These are phyloP conservation scores for Sisyra terminalis DNA, from an alignment of 2,888 invertebrate species.

Conservation along the genomic window DNA sequence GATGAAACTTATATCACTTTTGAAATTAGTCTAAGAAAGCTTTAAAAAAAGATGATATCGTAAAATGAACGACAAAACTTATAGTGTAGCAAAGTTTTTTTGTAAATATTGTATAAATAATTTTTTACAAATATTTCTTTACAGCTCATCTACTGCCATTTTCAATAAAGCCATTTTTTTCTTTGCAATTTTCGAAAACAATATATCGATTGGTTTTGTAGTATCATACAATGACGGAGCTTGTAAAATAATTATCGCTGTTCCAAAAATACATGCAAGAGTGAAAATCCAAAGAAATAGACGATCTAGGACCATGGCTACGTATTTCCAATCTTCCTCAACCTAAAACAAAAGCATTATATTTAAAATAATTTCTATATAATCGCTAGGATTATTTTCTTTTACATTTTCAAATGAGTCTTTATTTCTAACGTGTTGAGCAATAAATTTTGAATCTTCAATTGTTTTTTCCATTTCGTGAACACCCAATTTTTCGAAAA, in stretches of 20 bases:
- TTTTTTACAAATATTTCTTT: constrained; percentile 3
- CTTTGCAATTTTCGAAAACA: constrained; percentile 82
- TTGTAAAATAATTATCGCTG: constrained; percentile 71
- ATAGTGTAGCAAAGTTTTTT: too few relatives aligned
- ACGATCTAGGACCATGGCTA: constrained; percentile 90
- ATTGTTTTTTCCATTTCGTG: constrained; percentile 84
- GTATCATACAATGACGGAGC: constrained; percentile 87
- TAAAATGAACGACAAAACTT: too few relatives aligned
- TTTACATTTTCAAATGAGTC: constrained; percentile 89
- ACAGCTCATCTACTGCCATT: constrained; percentile 54
- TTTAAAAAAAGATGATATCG: too few relatives aligned
- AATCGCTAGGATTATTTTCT: constrained; percentile 22
- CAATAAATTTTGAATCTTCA: constrained; percentile 84
- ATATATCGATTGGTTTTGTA: constrained; percentile 75
- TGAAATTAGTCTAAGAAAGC: too few relatives aligned
- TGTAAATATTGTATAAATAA: too few relatives aligned
- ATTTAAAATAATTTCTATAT: neutral
- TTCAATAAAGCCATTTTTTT: constrained; percentile 75
- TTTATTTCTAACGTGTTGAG: constrained; percentile 88
- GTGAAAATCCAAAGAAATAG: constrained; percentile 93
- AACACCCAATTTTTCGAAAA: constrained; percentile 64
- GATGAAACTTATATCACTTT: too few relatives aligned
- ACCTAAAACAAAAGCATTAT: constrained; percentile 41
- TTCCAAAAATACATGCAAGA: constrained; percentile 82
- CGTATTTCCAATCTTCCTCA: constrained; percentile 97